phyloP scores from a whole-genome alignment of 2,888 invertebrate genomes.

The Xiphydria camelus region DNA sequence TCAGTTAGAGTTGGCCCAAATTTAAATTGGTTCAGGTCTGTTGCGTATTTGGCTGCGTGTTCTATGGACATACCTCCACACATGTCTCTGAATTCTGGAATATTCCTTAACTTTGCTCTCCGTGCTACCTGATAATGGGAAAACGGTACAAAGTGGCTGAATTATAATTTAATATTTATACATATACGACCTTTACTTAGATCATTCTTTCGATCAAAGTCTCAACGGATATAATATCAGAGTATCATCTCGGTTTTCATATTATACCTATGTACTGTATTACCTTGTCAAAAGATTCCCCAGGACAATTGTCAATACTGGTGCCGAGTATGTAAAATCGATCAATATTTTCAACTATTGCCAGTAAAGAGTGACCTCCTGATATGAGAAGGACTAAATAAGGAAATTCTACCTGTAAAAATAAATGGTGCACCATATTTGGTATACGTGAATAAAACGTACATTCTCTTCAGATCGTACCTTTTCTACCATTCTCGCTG shows the following conservation, averaged over 20 bases:
- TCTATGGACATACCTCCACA: constrained; percentile 89
- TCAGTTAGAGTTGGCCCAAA: constrained; percentile 70
- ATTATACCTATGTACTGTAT: too few species aligned
- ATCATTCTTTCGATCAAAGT: too few species aligned
- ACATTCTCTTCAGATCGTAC: too few species aligned
- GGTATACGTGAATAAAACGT: too few species aligned
- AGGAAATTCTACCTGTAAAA: constrained; percentile 73
- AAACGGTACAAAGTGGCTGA: not conserved
- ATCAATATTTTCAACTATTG: constrained; percentile 73
- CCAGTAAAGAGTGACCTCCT: constrained; percentile 88
- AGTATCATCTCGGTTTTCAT: constrained; percentile 4
- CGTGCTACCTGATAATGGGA: constrained; percentile 67
- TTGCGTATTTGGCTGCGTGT: constrained; percentile 70
- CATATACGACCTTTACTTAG: not conserved
- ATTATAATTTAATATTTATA: not conserved
- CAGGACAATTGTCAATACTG: constrained; percentile 84
- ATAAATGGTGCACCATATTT: too few species aligned
- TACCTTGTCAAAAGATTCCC: constrained; percentile 92
- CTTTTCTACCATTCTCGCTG: constrained; percentile 73
- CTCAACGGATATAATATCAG: too few species aligned
- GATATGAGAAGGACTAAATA: constrained; percentile 88
- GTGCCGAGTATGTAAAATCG: constrained; percentile 81
- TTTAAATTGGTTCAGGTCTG: constrained; percentile 66
- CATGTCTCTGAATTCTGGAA: constrained; percentile 72
- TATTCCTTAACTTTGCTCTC: constrained; percentile 77